Base-by-base conservation (phyloP, 2,797 vertebrate species). In the Rhabdophis nuchalis region DNA sequence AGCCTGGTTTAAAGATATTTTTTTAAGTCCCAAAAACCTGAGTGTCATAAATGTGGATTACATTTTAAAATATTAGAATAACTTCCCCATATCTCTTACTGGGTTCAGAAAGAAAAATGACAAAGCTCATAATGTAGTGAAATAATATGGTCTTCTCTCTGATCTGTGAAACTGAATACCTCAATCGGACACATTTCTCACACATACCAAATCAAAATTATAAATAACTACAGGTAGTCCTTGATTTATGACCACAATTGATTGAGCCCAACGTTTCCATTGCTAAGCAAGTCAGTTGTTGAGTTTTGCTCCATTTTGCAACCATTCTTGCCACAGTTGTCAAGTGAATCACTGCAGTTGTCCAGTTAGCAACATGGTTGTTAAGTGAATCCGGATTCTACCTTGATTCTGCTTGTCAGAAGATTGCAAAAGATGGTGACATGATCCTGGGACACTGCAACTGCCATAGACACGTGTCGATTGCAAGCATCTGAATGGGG, bases 1-100 rank as follows among this genome's bases (percentile, higher is more conserved):
- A 53, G 58, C 0, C 88, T 16, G 50, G 20, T 0, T 91, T 93
- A 82, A 25, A 64, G 29, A 89, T 61, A 12, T 61, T 61, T 57
- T 61, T 85, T 50, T 1, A 92, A 92, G 32, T 36, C 87, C 25
- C 54, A 32, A 64, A 93, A 90, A 13, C 90, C 60, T 93, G 27
- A 85, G 3, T 72, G 89, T 13, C 6, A 58, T 46, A 46, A 41
- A 82, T 25, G 72, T 82, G 9, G 20, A 20, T 41, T 46, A 46
- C 11, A 82, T 82, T 82, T 82, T 41, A 82, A 82, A 41, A 82
- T 82, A 46, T 11, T 46, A 46, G 20, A 2, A 4, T 41, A 32
- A 68, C 18, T 18, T 54, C 23, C 5, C 2, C 8, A 87, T 25
- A 18, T 9, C 7, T 50, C 86, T 72, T 46, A 87, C 23, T 72